Conservation (phyloP, 2,113 vertebrate species). For the Struthio camelus region DNA sequence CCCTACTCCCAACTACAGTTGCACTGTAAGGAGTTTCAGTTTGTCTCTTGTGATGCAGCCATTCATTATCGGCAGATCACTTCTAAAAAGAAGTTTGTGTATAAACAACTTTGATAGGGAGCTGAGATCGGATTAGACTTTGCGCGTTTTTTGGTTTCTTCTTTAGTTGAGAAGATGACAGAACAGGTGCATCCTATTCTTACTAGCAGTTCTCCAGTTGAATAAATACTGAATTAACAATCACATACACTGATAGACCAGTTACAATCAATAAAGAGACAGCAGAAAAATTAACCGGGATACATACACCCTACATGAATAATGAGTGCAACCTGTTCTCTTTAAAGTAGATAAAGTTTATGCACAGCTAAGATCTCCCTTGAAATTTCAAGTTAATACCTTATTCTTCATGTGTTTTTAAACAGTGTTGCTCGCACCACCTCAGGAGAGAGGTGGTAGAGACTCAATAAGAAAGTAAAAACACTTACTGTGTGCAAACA, state of each 20-base stretch:
- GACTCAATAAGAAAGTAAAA: background rate
- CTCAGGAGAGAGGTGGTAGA: no score
- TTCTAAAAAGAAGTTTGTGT: background rate
- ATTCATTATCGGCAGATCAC: background rate
- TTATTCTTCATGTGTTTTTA: background rate
- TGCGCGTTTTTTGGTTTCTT: background rate
- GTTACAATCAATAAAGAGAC: background rate
- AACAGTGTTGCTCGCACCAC: background rate
- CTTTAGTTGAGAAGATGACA: background rate
- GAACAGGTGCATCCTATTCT: background rate
- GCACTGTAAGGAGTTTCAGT: background rate
- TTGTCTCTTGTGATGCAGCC: background rate
- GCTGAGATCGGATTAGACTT: background rate
- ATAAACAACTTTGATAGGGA: background rate
- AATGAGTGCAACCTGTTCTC: background rate
- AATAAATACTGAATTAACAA: background rate
- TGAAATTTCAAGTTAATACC: background rate
- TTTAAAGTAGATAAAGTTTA: background rate
- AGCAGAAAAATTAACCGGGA: background rate
- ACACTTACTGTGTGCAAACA: background rate
- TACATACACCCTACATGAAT: background rate
- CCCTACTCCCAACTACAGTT: background rate
- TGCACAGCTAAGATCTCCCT: background rate
- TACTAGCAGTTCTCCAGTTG: background rate
- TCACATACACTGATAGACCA: background rate